phyloP scores from a whole-genome alignment of 2,888 invertebrate species.

The Lycaena phlaeas region DNA sequence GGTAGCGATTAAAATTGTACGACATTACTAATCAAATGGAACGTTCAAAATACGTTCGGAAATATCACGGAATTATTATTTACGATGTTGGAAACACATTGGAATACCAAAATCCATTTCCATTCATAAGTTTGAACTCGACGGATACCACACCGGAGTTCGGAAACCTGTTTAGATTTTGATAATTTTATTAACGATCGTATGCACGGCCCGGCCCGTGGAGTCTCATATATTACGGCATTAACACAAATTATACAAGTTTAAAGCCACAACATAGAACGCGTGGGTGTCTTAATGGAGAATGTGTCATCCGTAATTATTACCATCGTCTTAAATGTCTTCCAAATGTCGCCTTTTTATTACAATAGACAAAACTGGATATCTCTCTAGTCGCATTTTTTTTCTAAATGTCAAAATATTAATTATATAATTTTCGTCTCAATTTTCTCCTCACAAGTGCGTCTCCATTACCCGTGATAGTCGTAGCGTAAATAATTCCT shows the following conservation, averaged over 20 bases:
- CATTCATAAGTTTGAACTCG: slow-evolving; percentile 64
- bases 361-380: slow-evolving; percentile 12
- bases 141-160: slow-evolving; percentile 52
- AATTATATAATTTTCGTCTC: slow-evolving; percentile 1
- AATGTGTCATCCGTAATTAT: slow-evolving; percentile 71
- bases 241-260: slow-evolving; percentile 73
- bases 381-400: slow-evolving; percentile 20
- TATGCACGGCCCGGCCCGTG: slow-evolving; percentile 57
- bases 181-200: slow-evolving; percentile 73
- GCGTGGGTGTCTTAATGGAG: slow-evolving; percentile 69
- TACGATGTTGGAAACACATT: slow-evolving; percentile 68
- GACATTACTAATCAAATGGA: too few relatives aligned
- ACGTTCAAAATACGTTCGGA: slow-evolving; percentile 62
- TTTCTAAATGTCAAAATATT: slow-evolving; percentile 4
- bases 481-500: slow-evolving; percentile 67
- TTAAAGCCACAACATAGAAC: slow-evolving; percentile 64
- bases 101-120: slow-evolving; percentile 68
- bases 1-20: slow-evolving; percentile 54
- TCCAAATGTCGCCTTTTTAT: slow-evolving; percentile 53
- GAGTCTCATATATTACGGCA: slow-evolving; percentile 69
- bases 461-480: slow-evolving; percentile 29
- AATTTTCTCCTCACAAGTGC: slow-evolving; percentile 34
- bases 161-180: slow-evolving; percentile 71
- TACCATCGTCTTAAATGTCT: slow-evolving; percentile 69
- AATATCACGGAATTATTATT: slow-evolving; percentile 70